Evolutionary conservation across 2,113 vertebrate genomes (phyloP), one percentile per base, ranked within the genome.

Genomic region (Actenoides hombroni): DNA sequence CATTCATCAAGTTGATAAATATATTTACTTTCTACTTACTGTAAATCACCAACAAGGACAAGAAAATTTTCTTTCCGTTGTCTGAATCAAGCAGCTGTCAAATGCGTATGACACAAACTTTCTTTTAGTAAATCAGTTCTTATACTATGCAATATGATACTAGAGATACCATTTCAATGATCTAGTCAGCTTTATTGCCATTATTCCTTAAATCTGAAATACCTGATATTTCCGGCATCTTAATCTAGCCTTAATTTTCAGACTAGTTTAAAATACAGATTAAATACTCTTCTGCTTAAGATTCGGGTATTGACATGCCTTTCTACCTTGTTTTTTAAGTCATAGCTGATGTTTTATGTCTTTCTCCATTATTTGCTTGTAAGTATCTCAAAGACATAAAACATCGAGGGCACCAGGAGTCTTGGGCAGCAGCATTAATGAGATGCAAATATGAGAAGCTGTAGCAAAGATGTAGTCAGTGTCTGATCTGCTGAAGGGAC

Each of bases 1-100:
- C 86, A 53, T 96, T 96, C 73, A 91, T 97, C 95, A 94, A 51
- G 73, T 3, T 93, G 92, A 95, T 86, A 93, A 84, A 94, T 92
- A 53, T 92, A 93, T 94, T 96, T 95, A 93, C 57, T 88, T 95
- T 93, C 77, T 78, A 79, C 69, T 76, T 88, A 92, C 65, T 92
- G 56, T 78, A 94, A 86, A 74, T 92, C 80, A 84, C 73, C 61
- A 78, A 79, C 26, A 35, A 74, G 23, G 68, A 75, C n/a, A 75
- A 79, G 64, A 92, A 83, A 40, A 57, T 86, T 67, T 95, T 86
- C 31, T 68, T 77, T 86, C 29, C 13, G 6, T 68, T 93, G 68
- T 86, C 57, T 73, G 44, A 76, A 49, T 80, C 83, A 74, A 80
- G 46, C 25, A 63, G n/a, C 77, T 91, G 49, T 93, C 80, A 91